Evolutionary conservation across 2,113 vertebrate genomes (phyloP).

Genomic region (Andinoacara biseriatus): DNA sequence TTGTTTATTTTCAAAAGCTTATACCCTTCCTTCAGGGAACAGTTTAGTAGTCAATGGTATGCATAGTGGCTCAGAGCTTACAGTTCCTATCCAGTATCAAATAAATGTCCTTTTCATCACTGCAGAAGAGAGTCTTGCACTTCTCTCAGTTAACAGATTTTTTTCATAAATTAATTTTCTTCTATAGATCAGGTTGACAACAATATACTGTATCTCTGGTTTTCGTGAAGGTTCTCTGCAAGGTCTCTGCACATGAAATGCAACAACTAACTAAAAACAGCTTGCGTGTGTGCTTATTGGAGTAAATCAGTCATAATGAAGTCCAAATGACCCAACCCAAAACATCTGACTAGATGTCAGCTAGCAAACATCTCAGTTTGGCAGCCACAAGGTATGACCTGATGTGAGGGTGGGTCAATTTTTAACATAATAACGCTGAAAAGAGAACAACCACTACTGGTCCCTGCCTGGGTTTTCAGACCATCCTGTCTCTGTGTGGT

Average conservation of each 20-base stretch:
- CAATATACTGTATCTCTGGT: not conserved
- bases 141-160: not conserved
- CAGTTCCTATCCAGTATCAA: not conserved
- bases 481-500: not conserved
- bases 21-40: slow-evolving; percentile 28
- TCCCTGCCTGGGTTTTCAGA: not conserved
- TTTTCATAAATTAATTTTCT: not conserved
- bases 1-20: slow-evolving; percentile 35
- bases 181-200: not conserved
- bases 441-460: not conserved
- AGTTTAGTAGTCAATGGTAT: slow-evolving; percentile 22
- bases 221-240: not conserved
- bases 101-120: not conserved
- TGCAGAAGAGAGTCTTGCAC: not conserved
- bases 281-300: not conserved
- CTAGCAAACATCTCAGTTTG: slow-evolving; percentile 4
- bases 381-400: not conserved
- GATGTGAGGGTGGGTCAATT: slow-evolving; percentile 37
- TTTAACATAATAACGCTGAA: slow-evolving; percentile 28
- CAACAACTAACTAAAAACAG: slow-evolving; percentile 8
- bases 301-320: not conserved
- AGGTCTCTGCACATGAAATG: not conserved
- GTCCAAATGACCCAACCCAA: slow-evolving; percentile 37
- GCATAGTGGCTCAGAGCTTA: not conserved
- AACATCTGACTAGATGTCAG: slow-evolving; percentile 16